phyloP scores from a whole-genome alignment of 2,113 vertebrate species.

The Gallinago undulata region DNA sequence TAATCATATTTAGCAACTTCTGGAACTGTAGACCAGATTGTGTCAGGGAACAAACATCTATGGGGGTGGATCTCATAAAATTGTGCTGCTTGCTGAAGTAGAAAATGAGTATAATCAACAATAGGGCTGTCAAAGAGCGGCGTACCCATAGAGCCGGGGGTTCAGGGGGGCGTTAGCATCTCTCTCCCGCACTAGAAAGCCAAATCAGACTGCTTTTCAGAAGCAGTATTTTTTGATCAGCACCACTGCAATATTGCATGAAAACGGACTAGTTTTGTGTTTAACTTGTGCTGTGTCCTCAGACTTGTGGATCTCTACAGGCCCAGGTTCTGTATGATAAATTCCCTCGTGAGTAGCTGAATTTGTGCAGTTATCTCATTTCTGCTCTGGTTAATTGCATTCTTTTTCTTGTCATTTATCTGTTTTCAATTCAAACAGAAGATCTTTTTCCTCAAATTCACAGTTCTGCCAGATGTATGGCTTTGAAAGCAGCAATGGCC shows the following conservation, averaged over 20 bases:
- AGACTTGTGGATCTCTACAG: neutral
- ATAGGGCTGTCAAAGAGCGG: neutral
- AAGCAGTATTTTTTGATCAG: slow-evolving; percentile 6
- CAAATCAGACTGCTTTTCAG: neutral
- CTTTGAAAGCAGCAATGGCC: neutral
- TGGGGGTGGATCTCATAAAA: slow-evolving; percentile 46
- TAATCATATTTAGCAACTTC: slow-evolving; percentile 60
- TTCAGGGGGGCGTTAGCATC: neutral
- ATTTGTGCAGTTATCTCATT: neutral
- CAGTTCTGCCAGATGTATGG: neutral
- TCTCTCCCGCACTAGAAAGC: neutral
- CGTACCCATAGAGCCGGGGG: neutral
- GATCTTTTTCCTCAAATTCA: neutral
- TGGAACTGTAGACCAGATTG: slow-evolving; percentile 35
- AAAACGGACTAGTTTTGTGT: neutral
- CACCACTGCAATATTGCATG: neutral
- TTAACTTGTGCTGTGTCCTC: neutral
- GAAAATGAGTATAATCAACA: slow-evolving; percentile 29
- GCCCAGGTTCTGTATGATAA: neutral
- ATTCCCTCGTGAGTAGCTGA: neutral
- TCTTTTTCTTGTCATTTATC: neutral
- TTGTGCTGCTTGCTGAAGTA: slow-evolving; percentile 25
- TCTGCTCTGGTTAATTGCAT: neutral
- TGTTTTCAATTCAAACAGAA: neutral
- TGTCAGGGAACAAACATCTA: slow-evolving; percentile 35